A percentile compares a stretch with the other conserved stretches of the same genome.
These are phyloP conservation scores for Mormyrus proboscirostris DNA, from an alignment of 2,797 vertebrate genomes.

Conservation along the genomic window DNA sequence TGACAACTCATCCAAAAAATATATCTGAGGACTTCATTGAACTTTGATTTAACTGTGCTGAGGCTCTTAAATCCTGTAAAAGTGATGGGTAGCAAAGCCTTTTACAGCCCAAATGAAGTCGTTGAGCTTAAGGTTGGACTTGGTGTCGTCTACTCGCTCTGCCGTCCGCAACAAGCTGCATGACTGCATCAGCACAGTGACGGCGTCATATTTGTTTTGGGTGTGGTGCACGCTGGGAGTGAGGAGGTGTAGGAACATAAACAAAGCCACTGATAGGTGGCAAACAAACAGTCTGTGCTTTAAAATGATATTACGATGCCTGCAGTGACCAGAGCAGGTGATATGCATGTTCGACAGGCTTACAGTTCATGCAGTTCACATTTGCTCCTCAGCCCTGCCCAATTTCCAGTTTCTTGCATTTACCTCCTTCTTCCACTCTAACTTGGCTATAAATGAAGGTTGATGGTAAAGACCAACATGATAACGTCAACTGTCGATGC, in stretches of 20 bases:
- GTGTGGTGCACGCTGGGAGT: constrained; percentile 26
- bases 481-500: constrained; percentile 68
- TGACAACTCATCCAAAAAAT: constrained; percentile 81
- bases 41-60: constrained; percentile 68
- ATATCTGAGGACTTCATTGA: constrained; percentile 75
- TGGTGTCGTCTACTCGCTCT: constrained; percentile 52
- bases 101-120: constrained; percentile 72
- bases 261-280: constrained; percentile 27
- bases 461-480: constrained; percentile 65
- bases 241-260: constrained; percentile 43
- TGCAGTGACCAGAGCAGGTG: constrained; percentile 68
- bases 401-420: constrained; percentile 45
- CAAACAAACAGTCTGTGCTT: not conserved
- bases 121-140: constrained; percentile 53
- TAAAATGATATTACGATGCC: constrained; percentile 49
- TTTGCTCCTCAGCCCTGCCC: not conserved
- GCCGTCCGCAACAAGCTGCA: constrained; percentile 62
- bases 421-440: constrained; percentile 59
- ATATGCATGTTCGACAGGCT: constrained; percentile 66
- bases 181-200: constrained; percentile 68
- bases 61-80: constrained; percentile 74
- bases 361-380: constrained; percentile 72
- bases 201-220: constrained; percentile 47
- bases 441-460: constrained; percentile 55
- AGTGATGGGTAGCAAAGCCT: constrained; percentile 58